A percentile compares a stretch with the other conserved stretches of the same genome.
Evolutionary conservation across 2,113 vertebrate species (phyloP).

Genomic region (Corythornis vintsioides): DNA sequence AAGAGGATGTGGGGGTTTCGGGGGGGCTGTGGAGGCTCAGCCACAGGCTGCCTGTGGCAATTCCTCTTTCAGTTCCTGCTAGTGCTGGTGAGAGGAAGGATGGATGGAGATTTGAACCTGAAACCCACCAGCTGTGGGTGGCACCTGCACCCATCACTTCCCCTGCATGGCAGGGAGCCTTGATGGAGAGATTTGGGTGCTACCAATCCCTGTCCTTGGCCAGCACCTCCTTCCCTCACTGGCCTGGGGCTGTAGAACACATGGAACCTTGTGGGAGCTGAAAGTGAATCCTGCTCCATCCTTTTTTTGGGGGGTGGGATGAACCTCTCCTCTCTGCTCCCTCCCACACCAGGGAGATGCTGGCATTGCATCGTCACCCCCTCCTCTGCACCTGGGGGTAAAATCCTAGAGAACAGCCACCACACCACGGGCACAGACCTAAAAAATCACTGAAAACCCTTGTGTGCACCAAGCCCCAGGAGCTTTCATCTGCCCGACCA

Average conservation of each 20-base stretch:
- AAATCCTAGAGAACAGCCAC: background rate
- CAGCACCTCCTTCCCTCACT: accelerated
- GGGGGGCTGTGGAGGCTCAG: background rate
- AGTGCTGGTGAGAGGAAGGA: background rate
- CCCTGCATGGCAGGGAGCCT: accelerated
- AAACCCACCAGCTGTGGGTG: background rate
- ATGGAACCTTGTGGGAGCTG: accelerated
- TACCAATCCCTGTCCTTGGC: background rate
- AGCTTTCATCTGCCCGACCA: background rate
- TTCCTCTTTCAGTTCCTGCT: background rate
- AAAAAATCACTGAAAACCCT: background rate
- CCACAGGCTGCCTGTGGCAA: background rate
- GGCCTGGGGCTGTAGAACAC: background rate
- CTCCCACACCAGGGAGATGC: background rate
- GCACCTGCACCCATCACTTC: background rate
- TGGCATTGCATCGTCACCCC: background rate
- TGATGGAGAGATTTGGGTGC: background rate
- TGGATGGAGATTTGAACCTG: accelerated
- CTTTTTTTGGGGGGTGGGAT: background rate
- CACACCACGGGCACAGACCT: accelerated
- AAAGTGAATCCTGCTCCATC: accelerated
- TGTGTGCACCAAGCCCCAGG: background rate
- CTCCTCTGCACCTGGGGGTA: too few relatives aligned
- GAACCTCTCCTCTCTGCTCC: accelerated
- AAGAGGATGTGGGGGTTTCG: background rate